Evolutionary conservation across 2,113 vertebrate species (phyloP).

Genomic region (Callithrix jacchus): DNA sequence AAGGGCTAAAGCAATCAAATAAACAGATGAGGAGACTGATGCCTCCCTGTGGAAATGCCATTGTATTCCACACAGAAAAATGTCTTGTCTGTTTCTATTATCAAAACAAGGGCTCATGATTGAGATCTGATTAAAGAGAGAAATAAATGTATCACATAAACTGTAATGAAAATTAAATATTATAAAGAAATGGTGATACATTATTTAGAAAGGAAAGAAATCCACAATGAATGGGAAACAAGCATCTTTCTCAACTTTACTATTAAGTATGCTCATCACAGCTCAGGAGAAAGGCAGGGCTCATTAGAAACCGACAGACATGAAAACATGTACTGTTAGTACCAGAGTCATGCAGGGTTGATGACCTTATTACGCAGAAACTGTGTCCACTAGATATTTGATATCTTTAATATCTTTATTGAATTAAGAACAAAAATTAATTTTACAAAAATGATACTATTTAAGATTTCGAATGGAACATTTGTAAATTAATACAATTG

Average conservation of each 20-base stretch:
- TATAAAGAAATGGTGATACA: background rate
- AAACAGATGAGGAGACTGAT: constrained; percentile 9
- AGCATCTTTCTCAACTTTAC: background rate
- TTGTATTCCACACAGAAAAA: background rate
- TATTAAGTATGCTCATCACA: background rate
- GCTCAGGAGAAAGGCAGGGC: background rate
- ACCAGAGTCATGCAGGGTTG: background rate
- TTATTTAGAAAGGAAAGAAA: constrained; percentile 14
- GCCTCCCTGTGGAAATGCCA: background rate
- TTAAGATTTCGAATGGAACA: background rate
- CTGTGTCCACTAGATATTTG: background rate
- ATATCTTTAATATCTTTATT: background rate
- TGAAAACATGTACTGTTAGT: background rate
- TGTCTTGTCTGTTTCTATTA: background rate
- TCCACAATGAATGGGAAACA: background rate
- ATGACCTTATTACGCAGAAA: background rate
- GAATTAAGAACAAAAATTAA: background rate
- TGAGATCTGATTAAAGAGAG: background rate
- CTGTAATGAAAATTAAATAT: constrained; percentile 26
- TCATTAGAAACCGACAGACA: background rate
- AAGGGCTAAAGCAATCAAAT: background rate
- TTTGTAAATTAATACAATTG: background rate
- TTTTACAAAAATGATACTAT: background rate
- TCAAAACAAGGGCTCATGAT: background rate
- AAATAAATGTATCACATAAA: background rate